Evolutionary conservation across 1,140 invertebrate genomes (phyloP).

Genomic region (Periplaneta americana): DNA sequence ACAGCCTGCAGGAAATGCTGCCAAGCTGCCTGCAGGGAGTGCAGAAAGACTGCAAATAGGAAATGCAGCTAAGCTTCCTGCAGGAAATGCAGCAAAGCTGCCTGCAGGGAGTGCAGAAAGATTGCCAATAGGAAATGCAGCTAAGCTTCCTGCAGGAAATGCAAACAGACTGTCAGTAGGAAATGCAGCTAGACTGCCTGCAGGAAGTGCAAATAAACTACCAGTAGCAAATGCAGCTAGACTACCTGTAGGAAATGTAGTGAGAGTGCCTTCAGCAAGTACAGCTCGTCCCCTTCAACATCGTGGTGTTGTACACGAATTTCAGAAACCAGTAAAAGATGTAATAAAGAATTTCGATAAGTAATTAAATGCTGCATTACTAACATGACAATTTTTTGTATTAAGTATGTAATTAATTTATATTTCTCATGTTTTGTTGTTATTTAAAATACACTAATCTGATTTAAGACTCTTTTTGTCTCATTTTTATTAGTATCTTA

Average conservation of each 20-base stretch:
- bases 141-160: neutral
- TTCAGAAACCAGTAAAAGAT: neutral
- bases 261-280: too few species aligned
- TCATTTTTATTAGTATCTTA: too few species aligned
- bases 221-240: neutral
- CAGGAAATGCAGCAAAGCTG: neutral
- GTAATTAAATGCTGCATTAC: too few species aligned
- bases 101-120: neutral
- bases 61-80: neutral
- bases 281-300: neutral
- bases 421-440: too few species aligned
- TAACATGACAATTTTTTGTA: too few species aligned
- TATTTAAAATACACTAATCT: too few species aligned
- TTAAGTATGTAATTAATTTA: too few species aligned
- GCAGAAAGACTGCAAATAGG: too few species aligned
- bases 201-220: too few species aligned
- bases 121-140: neutral
- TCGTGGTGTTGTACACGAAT: neutral
- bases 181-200: neutral
- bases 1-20: too few species aligned
- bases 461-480: too few species aligned
- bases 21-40: too few species aligned
- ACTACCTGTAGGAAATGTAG: neutral
- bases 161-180: neutral
- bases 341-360: neutral